Base-by-base conservation (phyloP, 2,888 invertebrate genomes). In the Andrena hattorfiana region DNA sequence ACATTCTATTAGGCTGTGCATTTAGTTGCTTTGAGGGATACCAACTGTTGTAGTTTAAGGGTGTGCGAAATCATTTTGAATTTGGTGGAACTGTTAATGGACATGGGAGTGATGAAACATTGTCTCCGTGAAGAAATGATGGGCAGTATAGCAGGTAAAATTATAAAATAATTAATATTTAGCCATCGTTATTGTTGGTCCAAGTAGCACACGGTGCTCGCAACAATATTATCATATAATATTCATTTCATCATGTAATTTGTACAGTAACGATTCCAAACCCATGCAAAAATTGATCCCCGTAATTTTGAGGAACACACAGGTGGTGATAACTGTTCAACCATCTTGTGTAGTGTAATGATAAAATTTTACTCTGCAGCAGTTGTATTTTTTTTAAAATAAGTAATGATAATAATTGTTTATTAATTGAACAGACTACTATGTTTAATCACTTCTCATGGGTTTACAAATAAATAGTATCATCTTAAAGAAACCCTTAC, bases 61-160 rank as follows among this genome's bases (percentile, higher is more conserved):
- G 98, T 99, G 2, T 97, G 99, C 94, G 99, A 99, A 94, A 97
- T 98, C 1, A 97, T 99, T 90, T 94, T 99, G 23, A 99, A 99
- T 93, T 95, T 99, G 73, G 96, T 99, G 5, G 99, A 99, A 92
- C 96, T 98, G 0, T 94, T 99, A 1, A 96, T 99, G 94, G 98
- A 99, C 91, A 96, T 99, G 94, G 98, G 98, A 0, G 97, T 98
- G 0, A 94, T 97, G 82, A 97, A 97, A 90, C 94, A 95, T 83
- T 94, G 94, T 76, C 89, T 94, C 6, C 92, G 95, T 30, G 95
- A 95, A 2, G 96, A 96, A 80, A 95, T 95, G 4, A 77, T 82
- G 67, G 94, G 93, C 48, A 95, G 94, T 82, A 95, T 95, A 56
- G 94, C 94, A 85, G 95, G 95, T 70, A 94, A 10, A 49, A 67